Evolutionary conservation across 1,140 invertebrate genomes (phyloP), one percentile per base, ranked within the genome.

Genomic region (Doryteuthis pealeii): DNA sequence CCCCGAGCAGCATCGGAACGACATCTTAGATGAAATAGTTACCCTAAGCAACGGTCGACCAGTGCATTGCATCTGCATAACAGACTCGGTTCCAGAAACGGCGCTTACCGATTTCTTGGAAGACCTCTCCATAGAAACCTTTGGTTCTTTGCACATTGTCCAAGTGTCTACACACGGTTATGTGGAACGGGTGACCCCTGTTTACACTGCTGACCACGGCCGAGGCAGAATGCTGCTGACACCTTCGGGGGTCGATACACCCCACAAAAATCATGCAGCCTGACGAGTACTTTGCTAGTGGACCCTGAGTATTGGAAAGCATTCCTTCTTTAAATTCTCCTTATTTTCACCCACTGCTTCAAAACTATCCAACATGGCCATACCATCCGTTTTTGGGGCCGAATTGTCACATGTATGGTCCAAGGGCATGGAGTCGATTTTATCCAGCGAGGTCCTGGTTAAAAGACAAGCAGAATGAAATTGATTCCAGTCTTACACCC

Each of bases 71-170:
- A 84, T 87, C 28, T 88, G 87, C 70, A 68, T 88, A 0, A 76
- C 80, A 33, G 82, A 80, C 43, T 82, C 83, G 28, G 74, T 71
- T 18, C 82, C 81, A n/a, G 86, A 87, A 65, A 73, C 70, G n/a
- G 75, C 79, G 15, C 82, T 84, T 4, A 80, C 81, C 22, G 83
- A 88, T 74, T 87, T 88, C 73, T 76, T 87, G 32, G 84, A 86
- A 77, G 85, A 87, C 80, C 75, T 88, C 14, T 82, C 87, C 14
- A 79, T 83, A 10, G 86, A 88, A 74, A 86, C 87, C 2, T 87
- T 81, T 77, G 87, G 87, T 22, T 87, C 86, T 69, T 85, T 88
- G 71, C 83, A 85, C 70, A 84, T 88, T 40, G 80, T 84, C 18
- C 80, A 81, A 8, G 70, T 87, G 40, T 82, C 85, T 14, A 77